These are phyloP conservation scores for Pocillopora damicornis DNA, from an alignment of 64 coral and sea anemone species.

Conservation along the genomic window DNA sequence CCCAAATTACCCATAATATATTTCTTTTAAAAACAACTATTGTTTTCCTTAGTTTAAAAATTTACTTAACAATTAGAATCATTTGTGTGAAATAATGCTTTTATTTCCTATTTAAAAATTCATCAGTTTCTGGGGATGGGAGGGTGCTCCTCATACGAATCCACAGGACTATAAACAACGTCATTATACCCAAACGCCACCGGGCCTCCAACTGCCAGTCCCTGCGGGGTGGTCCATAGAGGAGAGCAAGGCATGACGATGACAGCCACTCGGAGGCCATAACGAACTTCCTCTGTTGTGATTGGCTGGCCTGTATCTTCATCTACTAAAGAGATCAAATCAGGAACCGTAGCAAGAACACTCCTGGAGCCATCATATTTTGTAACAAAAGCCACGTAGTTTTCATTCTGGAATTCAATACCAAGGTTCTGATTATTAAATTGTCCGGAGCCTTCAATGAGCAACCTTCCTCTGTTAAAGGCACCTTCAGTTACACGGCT, in stretches of 20 bases:
- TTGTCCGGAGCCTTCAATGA: constrained; percentile 41
- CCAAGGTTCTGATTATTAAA: constrained; percentile 8
- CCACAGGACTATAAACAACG: constrained; percentile 66
- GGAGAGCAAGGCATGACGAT: constrained; percentile 61
- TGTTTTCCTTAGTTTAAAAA: too few relatives aligned
- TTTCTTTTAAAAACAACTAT: too few relatives aligned
- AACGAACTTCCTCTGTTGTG: constrained; percentile 82
- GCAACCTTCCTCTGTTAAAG: constrained; percentile 66
- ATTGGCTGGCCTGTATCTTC: constrained; percentile 82
- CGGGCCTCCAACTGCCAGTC: constrained; percentile 66
- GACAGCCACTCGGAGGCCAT: constrained; percentile 86
- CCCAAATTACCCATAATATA: too few relatives aligned
- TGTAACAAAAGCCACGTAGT: constrained; percentile 53
- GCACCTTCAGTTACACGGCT: constrained; percentile 50
- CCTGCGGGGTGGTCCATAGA: constrained; percentile 45
- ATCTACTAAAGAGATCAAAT: constrained; percentile 85
- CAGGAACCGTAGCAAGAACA: constrained; percentile 68
- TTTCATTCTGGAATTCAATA: constrained; percentile 91
- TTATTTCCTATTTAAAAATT: neutral
- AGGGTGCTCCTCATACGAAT: constrained; percentile 43
- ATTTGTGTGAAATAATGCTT: neutral
- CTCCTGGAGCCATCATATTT: constrained; percentile 55
- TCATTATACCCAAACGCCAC: constrained; percentile 73
- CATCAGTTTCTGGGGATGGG: constrained; percentile 52
- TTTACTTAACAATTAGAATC: too few relatives aligned